These are phyloP conservation scores for Cebus imitator DNA, from an alignment of 2,113 vertebrate genomes.

Conservation along the genomic window DNA sequence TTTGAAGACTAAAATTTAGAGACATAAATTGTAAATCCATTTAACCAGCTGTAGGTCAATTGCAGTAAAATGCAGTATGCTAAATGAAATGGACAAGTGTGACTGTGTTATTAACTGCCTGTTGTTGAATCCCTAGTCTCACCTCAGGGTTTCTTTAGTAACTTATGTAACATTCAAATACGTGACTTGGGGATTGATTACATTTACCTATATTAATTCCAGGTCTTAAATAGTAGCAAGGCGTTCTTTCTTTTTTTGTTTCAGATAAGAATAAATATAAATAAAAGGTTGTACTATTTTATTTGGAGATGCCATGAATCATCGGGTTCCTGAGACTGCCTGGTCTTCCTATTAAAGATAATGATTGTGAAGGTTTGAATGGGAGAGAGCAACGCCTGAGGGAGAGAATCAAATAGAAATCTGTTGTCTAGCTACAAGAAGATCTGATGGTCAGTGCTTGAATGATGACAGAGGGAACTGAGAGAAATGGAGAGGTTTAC, in stretches of 20 bases:
- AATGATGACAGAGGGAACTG: not conserved
- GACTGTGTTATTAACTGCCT: not conserved
- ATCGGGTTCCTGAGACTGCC: not conserved
- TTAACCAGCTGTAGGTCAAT: not conserved
- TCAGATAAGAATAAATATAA: not conserved
- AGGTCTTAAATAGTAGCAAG: not conserved
- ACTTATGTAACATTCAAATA: not conserved
- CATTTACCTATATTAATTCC: not conserved
- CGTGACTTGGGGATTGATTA: not conserved
- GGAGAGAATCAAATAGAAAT: not conserved
- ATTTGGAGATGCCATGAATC: not conserved
- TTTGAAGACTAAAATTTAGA: not conserved
- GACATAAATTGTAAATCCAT: not conserved
- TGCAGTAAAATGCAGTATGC: not conserved
- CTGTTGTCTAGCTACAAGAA: not conserved
- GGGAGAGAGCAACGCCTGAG: accelerated
- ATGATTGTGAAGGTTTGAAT: not conserved
- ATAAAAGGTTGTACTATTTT: not conserved
- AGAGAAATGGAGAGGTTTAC: not conserved
- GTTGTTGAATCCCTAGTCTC: not conserved
- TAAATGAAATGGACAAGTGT: not conserved
- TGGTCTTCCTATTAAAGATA: not conserved
- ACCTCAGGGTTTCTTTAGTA: not conserved
- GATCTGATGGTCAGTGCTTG: no score
- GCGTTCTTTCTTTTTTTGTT: not conserved